Evolutionary conservation across 2,888 invertebrate genomes (phyloP), one percentile per base, ranked within the genome.

Genomic region (Polylopha cassiicola): DNA sequence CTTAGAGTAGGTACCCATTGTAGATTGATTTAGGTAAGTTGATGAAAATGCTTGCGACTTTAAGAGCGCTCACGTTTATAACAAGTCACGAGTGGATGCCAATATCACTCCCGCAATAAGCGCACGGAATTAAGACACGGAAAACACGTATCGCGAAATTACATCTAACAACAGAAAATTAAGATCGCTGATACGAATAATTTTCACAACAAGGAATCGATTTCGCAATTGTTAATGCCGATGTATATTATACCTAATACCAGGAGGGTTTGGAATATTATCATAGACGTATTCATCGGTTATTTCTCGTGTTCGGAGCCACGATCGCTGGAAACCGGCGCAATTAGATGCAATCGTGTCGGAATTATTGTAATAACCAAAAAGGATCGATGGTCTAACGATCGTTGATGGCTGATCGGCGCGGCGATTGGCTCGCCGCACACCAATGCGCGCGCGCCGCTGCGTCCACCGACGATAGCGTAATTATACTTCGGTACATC

Each of bases 321-420:
- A 71, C 73, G 73, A 73, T 72, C 68, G 56, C 71, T 71, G 73
- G 76, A 73, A 79, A 79, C 66, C 65, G 64, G 69, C 69, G 75
- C 82, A 84, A 85, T 85, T 84, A 85, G 74, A 71, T 68, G 71
- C 71, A 78, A 78, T 85, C 77, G 78, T 75, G 75, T 69, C 57
- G 73, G 68, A 81, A 84, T 85, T 84, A 85, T 85, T 84, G 76
- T 85, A 84, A 84, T 85, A 80, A 85, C 73, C 70, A 72, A 82
- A 84, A 82, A 82, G 73, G 81, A 81, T 81, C 72, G 74, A 77
- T 77, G 60, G 53, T 72, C 70, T 71, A 75, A 75, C 73, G 69
- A 76, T 65, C 67, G 62, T 55, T 60, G 71, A 68, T 70, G 60
- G 72, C 52, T 50, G 41, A 36, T 36, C 41, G 41, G 75, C 55